Conservation (phyloP, 1,140 invertebrate genomes). For the Chironomus striatipennis region DNA sequence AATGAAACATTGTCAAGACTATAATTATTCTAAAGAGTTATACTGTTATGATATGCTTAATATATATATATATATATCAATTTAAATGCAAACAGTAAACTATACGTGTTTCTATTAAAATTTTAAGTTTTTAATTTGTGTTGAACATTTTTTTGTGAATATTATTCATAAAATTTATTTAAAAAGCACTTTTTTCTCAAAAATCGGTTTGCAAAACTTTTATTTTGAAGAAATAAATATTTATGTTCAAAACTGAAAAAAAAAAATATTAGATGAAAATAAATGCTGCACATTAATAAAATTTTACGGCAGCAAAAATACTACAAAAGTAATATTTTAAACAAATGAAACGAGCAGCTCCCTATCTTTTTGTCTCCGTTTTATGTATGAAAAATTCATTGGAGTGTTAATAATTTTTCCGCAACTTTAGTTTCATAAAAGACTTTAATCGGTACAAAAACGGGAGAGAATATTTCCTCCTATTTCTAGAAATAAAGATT, state of each 20-base stretch:
- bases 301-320: background rate
- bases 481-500: background rate
- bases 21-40: slow-evolving; percentile 2
- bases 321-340: slow-evolving; percentile 3
- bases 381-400: slow-evolving; percentile 13
- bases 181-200: too few relatives aligned
- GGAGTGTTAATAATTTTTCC: slow-evolving; percentile 23
- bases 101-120: too few relatives aligned
- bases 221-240: too few relatives aligned
- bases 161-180: too few relatives aligned
- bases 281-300: background rate
- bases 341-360: slow-evolving; percentile 6
- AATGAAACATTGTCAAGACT: too few relatives aligned
- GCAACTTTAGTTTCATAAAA: slow-evolving; percentile 21
- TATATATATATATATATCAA: background rate
- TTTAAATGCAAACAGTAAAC: too few relatives aligned
- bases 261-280: background rate
- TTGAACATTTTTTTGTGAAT: too few relatives aligned
- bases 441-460: slow-evolving; percentile 17
- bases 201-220: too few relatives aligned
- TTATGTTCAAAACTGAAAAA: too few relatives aligned
- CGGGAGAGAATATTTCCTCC: background rate
- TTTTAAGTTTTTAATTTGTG: too few relatives aligned
- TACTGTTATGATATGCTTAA: background rate
- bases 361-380: slow-evolving; percentile 5